Percentiles rank a stretch among this genome's conserved stretches.
Conservation (phyloP, 2,113 vertebrate species). For the Tetrax tetrax region DNA sequence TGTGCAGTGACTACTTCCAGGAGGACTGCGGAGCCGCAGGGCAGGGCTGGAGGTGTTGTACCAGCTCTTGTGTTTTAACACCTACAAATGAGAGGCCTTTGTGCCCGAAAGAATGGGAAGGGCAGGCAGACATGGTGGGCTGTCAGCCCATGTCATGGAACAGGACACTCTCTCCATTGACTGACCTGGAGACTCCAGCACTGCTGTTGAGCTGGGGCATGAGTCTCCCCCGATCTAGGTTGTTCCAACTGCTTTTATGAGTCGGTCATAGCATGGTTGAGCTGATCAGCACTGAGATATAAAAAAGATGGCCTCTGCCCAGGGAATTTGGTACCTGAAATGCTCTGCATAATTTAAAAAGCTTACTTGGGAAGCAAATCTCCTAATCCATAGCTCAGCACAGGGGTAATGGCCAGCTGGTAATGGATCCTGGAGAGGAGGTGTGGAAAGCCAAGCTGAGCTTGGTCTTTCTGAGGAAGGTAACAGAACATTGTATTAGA, state of each 20-base stretch:
- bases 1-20: not conserved
- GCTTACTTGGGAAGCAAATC: not conserved
- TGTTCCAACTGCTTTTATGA: not conserved
- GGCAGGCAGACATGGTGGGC: not conserved
- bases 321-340: not conserved
- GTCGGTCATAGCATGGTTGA: not conserved
- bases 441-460: not conserved
- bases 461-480: not conserved
- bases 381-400: not conserved
- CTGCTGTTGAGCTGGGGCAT: not conserved
- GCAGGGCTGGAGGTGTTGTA: not conserved
- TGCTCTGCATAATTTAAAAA: not conserved
- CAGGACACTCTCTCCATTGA: not conserved
- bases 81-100: not conserved
- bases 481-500: not conserved
- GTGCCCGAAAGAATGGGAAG: not conserved
- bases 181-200: not conserved
- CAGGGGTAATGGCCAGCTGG: not conserved
- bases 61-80: not conserved
- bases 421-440: not conserved
- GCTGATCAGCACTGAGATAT: not conserved
- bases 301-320: not conserved
- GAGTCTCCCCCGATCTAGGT: not conserved
- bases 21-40: not conserved
- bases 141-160: not conserved